Conservation (phyloP, 2,113 vertebrate genomes). For the Zeus faber region DNA sequence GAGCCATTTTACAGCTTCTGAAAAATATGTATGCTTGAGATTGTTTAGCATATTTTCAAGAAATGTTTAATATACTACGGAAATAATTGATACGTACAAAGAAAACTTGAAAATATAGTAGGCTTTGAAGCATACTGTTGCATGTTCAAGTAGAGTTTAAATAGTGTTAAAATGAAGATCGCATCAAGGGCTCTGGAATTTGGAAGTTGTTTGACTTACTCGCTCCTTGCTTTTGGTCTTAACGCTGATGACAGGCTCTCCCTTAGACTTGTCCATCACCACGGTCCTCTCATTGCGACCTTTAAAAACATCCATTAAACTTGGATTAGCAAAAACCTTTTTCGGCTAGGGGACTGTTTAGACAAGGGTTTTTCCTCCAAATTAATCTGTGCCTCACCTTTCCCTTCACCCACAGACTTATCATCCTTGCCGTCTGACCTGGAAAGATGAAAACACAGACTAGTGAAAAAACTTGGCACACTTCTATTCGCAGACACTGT, state of each 20-base stretch:
- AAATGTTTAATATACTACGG: too few relatives aligned
- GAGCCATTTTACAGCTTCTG: neutral
- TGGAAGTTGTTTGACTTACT: too few relatives aligned
- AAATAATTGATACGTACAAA: too few relatives aligned
- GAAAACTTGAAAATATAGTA: too few relatives aligned
- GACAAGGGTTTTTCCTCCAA: neutral
- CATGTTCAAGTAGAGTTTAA: too few relatives aligned
- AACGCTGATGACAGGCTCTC: slow-evolving; percentile 95
- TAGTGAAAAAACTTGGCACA: neutral
- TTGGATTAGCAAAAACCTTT: neutral
- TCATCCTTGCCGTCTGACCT: slow-evolving; percentile 82
- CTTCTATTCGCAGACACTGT: too few relatives aligned
- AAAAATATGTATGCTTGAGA: too few relatives aligned
- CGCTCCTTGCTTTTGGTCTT: slow-evolving; percentile 85
- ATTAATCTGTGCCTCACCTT: slow-evolving; percentile 81
- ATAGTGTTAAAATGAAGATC: too few relatives aligned
- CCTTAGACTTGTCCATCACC: slow-evolving; percentile 96
- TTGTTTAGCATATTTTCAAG: too few relatives aligned
- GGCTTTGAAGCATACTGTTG: too few relatives aligned
- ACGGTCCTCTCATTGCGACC: slow-evolving; percentile 86
- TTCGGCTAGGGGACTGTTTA: neutral
- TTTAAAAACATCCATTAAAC: slow-evolving; percentile 36
- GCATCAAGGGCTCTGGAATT: too few relatives aligned
- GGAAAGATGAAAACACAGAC: slow-evolving; percentile 8
- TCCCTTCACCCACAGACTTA: slow-evolving; percentile 79